Evolutionary conservation across 1,140 invertebrate genomes (phyloP), one percentile per base, ranked within the genome.

Genomic region (Globodera rostochiensis): DNA sequence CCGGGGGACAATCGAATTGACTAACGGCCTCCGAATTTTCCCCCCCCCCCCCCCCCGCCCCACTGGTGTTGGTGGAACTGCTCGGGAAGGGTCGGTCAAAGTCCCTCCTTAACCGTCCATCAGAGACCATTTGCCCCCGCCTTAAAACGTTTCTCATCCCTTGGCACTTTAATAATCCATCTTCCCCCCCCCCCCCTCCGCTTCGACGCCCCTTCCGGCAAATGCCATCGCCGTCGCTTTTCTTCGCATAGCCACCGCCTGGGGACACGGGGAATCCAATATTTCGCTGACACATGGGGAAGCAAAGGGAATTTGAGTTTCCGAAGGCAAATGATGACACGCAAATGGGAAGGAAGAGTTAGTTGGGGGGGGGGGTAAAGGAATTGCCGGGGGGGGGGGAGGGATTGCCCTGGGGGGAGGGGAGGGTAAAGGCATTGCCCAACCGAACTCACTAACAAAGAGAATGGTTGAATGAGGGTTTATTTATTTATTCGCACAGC

Each of bases 121-220:
- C 50, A 13, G 8, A 8, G 50, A 53, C 50, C 50, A 53, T 53
- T 36, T 53, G 50, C 3, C 50, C 8, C n/a, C 57, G 73, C 49
- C 25, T 46, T n/a, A 74, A 36, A 74, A 49, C 60, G 21, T 47
- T 46, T 47, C 25, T 45, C n/a, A 74, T 47, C 45, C 47, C 49
- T 50, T 53, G 19, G 19, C 50, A 74, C 49, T 76, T 75, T 76
- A 76, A 76, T 76, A 76, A 76, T 76, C 57, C 45, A 6, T 76
- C 66, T 47, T 76, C 25, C 66, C 21, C 21, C 36, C 47, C 57
- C 53, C 50, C 53, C 47, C 53, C 53, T 45, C 36, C 73, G 53
- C 53, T 36, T 74, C 9, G 47, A 8, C 25, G 53, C 53, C 47
- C 47, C 47, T 19, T 74, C 73, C 57, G 57, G 57, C 57, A 60